A percentile compares a stretch with the other conserved stretches of the same genome.
phyloP scores from a whole-genome alignment of 2,888 invertebrate species.

The Frankliniella fusca region DNA sequence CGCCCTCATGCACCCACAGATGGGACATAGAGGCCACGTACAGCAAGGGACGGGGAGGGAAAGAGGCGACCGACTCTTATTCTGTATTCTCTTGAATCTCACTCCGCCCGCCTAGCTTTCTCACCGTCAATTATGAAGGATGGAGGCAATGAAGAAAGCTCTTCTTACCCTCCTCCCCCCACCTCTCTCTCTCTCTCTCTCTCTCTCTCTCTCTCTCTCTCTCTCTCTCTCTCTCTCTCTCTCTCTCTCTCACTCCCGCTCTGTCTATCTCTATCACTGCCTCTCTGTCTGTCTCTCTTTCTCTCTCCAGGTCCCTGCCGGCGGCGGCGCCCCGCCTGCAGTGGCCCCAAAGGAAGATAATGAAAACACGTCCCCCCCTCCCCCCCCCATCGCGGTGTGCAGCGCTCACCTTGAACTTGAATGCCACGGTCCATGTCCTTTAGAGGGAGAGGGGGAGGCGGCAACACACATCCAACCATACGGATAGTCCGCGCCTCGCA shows the following conservation, averaged over 20 bases:
- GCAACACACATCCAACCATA: neutral
- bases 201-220: neutral
- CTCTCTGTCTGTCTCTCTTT: neutral
- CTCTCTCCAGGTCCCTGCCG: neutral
- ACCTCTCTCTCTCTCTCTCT: neutral
- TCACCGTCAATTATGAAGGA: neutral
- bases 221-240: slow-evolving; percentile 6
- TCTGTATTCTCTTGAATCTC: neutral
- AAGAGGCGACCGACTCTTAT: neutral
- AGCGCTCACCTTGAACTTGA: neutral
- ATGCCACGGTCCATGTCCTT: neutral
- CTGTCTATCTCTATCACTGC: too few relatives aligned
- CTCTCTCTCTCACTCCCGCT: neutral
- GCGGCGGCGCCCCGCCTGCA: neutral
- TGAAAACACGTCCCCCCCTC: neutral
- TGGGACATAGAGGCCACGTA: too few relatives aligned
- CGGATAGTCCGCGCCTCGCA: too few relatives aligned
- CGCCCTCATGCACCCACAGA: too few relatives aligned
- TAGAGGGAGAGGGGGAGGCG: neutral
- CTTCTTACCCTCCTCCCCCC: neutral
- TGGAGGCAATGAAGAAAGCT: neutral
- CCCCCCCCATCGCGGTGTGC: neutral
- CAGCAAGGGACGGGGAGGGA: neutral
- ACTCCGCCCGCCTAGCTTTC: too few relatives aligned
- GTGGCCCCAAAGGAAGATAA: neutral